Conservation (phyloP, 2,797 vertebrate genomes). For the Pseudopleuronectes americanus region DNA sequence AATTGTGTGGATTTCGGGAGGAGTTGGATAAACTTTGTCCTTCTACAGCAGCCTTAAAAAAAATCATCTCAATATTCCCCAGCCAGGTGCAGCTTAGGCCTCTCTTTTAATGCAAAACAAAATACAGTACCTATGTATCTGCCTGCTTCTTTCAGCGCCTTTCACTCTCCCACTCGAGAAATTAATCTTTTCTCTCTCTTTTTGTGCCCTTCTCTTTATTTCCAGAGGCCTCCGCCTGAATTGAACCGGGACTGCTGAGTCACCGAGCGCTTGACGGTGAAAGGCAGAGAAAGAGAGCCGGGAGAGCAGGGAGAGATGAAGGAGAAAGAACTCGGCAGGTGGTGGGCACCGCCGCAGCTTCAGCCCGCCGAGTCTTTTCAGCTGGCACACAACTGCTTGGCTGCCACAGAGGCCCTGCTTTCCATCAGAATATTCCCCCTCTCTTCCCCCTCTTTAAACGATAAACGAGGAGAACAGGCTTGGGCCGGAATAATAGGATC, state of each 20-base stretch:
- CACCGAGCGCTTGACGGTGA: conserved; percentile 74
- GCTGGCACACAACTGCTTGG: conserved; percentile 82
- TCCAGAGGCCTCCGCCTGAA: conserved; percentile 68
- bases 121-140: conserved; percentile 76
- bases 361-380: conserved; percentile 84
- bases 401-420: conserved; percentile 83
- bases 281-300: conserved; percentile 72
- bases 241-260: conserved; percentile 82
- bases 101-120: conserved; percentile 64
- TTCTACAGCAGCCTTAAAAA: conserved; percentile 32
- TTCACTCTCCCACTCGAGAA: conserved; percentile 68
- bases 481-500: conserved; percentile 84
- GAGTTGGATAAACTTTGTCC: conserved; percentile 9
- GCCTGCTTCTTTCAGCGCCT: conserved; percentile 41
- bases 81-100: conserved; percentile 65
- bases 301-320: conserved; percentile 68
- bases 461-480: conserved; percentile 85
- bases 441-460: conserved; percentile 81
- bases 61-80: conserved; percentile 15
- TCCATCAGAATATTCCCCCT: conserved; percentile 83
- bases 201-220: conserved; percentile 61
- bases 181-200: conserved; percentile 79
- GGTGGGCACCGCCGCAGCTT: conserved; percentile 85
- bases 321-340: conserved; percentile 87
- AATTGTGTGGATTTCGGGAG: neutral